Conservation (phyloP, 2,888 invertebrate species). For the Resseliella maxima region DNA sequence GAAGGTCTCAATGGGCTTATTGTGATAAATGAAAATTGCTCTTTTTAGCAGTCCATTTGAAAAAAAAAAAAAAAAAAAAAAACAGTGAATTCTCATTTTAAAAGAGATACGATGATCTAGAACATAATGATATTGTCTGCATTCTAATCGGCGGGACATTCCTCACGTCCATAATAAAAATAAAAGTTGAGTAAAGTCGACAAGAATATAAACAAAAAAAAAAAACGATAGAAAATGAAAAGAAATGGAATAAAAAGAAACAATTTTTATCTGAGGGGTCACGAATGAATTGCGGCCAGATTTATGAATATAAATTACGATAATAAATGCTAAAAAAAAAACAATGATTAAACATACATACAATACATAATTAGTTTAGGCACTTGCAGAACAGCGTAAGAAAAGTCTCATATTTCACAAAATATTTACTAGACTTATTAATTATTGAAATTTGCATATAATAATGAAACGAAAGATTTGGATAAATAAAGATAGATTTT, state of each 20-base stretch:
- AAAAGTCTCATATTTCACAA: slow-evolving; percentile 50
- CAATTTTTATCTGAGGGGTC: not conserved
- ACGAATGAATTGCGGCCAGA: slow-evolving; percentile 36
- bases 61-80: not conserved
- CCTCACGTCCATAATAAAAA: slow-evolving; percentile 26
- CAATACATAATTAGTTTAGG: slow-evolving; percentile 2
- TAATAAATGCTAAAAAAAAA: slow-evolving; percentile 28
- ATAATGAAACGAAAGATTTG: not conserved
- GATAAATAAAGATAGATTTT: not conserved
- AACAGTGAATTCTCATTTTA: not conserved
- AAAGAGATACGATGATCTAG: not conserved
- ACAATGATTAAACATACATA: not conserved
- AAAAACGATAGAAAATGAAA: too few species aligned
- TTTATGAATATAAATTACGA: slow-evolving; percentile 20
- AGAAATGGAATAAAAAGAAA: too few species aligned
- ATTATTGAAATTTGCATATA: not conserved
- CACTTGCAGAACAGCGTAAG: slow-evolving; percentile 27
- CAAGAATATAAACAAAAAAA: too few species aligned
- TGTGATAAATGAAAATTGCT: slow-evolving; percentile 47
- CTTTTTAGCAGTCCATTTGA: slow-evolving; percentile 32
- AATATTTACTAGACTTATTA: not conserved
- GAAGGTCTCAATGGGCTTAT: slow-evolving; percentile 22
- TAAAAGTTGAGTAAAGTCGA: too few species aligned
- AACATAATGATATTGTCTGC: not conserved
- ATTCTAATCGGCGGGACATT: slow-evolving; percentile 9